Evolutionary conservation across 2,797 vertebrate species (phyloP).

Genomic region (Podarcis lilfordi): DNA sequence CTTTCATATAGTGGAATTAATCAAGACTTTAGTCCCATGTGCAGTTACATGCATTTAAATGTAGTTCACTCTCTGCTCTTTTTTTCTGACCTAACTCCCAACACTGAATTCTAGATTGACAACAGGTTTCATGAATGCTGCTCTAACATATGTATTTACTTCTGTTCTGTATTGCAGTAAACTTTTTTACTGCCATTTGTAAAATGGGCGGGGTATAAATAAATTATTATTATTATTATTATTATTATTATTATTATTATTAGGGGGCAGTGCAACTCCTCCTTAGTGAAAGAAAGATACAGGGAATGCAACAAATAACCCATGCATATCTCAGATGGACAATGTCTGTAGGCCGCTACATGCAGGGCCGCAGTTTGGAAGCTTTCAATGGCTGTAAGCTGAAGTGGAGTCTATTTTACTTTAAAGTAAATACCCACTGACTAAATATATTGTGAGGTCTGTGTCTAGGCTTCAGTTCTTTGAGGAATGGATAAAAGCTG

Average conservation of each 20-base stretch:
- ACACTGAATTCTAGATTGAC: neutral
- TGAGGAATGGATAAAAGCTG: neutral
- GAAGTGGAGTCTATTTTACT: neutral
- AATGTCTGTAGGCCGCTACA: neutral
- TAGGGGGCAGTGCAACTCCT: neutral
- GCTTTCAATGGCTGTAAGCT: neutral
- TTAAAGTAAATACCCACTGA: neutral
- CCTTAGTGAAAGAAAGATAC: neutral
- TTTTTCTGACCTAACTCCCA: neutral
- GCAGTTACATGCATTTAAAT: neutral
- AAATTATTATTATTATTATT: too few relatives aligned
- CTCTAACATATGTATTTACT: neutral
- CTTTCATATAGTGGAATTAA: neutral
- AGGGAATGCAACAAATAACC: neutral
- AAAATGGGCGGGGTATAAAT: too few relatives aligned
- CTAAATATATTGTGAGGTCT: neutral
- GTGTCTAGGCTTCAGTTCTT: neutral
- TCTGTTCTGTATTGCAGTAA: neutral
- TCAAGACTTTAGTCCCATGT: neutral
- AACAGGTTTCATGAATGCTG: neutral
- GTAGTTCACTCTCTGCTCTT: neutral
- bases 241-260: too few relatives aligned
- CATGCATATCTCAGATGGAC: neutral
- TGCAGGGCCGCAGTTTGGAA: neutral
- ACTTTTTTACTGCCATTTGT: neutral